Conservation (phyloP, 2,113 vertebrate genomes). For the Mastomys natalensis region DNA sequence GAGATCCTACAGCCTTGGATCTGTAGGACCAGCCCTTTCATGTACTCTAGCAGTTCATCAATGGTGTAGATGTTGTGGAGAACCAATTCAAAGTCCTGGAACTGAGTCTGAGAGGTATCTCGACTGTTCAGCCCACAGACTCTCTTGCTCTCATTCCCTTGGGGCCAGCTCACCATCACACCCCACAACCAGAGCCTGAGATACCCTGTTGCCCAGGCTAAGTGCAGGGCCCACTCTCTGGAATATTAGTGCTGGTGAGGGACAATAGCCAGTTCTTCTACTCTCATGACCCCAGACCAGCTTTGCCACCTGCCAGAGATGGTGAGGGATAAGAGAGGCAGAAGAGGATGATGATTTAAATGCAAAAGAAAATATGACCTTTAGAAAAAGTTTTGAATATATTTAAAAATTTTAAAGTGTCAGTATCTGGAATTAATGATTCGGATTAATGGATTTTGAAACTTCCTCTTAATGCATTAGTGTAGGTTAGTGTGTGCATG, state of each 20-base stretch:
- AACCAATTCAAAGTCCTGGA: not conserved
- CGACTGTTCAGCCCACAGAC: not conserved
- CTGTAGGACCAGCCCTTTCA: not conserved
- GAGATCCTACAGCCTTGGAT: not conserved
- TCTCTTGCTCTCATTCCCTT: not conserved
- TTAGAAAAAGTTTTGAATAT: not conserved
- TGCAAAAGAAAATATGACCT: not conserved
- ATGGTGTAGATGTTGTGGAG: not conserved
- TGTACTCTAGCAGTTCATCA: not conserved
- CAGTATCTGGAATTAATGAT: slow-evolving; percentile 19
- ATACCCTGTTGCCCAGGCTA: not conserved
- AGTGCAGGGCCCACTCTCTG: not conserved
- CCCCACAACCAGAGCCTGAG: not conserved
- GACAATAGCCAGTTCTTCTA: not conserved
- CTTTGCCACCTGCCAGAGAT: not conserved
- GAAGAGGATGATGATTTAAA: not conserved
- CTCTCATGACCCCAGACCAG: not conserved
- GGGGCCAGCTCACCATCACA: not conserved
- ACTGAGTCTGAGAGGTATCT: not conserved
- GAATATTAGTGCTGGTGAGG: not conserved
- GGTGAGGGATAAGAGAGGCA: not conserved
- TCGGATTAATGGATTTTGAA: not conserved
- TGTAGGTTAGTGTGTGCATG: not conserved
- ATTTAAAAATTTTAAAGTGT: not conserved
- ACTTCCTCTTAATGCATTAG: not conserved